Percentiles rank a stretch among this genome's conserved stretches.
These are phyloP conservation scores for Pagrus major DNA, from an alignment of 2,113 vertebrate species.

Conservation along the genomic window DNA sequence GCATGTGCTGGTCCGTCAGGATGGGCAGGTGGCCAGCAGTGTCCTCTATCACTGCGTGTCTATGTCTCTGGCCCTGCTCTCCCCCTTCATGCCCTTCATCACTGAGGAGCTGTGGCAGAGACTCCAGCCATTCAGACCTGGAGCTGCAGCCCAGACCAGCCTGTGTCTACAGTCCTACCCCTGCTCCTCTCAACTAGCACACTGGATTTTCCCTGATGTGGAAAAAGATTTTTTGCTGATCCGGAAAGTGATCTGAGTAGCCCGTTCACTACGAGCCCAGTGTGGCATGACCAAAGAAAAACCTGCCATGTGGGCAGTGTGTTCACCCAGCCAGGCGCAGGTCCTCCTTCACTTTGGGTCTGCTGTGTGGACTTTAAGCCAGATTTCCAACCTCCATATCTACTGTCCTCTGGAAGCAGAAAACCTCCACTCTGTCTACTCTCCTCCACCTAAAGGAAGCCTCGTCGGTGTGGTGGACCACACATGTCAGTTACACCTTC, in stretches of 20 bases:
- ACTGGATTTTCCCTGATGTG: slow-evolving; percentile 86
- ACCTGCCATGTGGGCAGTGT: slow-evolving; percentile 83
- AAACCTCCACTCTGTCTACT: neutral
- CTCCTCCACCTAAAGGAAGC: slow-evolving; percentile 78
- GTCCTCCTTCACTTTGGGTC: slow-evolving; percentile 71
- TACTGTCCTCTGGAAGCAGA: slow-evolving; percentile 53
- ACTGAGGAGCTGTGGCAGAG: slow-evolving; percentile 94
- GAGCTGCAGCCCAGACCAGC: slow-evolving; percentile 66
- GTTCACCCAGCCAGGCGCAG: slow-evolving; percentile 76
- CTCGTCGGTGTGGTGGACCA: slow-evolving; percentile 78
- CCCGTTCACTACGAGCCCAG: slow-evolving; percentile 84
- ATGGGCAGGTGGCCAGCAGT: slow-evolving; percentile 57
- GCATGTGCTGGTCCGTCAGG: slow-evolving; percentile 71
- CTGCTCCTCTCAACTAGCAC: slow-evolving; percentile 76
- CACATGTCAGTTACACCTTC: slow-evolving; percentile 83
- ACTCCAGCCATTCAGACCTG: slow-evolving; percentile 71
- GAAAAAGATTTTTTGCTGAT: slow-evolving; percentile 84
- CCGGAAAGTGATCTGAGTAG: slow-evolving; percentile 84
- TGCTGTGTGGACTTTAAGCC: slow-evolving; percentile 73
- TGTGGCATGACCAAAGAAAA: slow-evolving; percentile 87
- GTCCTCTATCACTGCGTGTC: slow-evolving; percentile 87
- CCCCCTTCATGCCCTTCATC: slow-evolving; percentile 92
- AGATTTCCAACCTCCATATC: slow-evolving; percentile 74
- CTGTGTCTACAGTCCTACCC: slow-evolving; percentile 89
- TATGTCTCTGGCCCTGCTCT: slow-evolving; percentile 84